Evolutionary conservation across 2,113 vertebrate species (phyloP).

Genomic region (Macquaria australasica): DNA sequence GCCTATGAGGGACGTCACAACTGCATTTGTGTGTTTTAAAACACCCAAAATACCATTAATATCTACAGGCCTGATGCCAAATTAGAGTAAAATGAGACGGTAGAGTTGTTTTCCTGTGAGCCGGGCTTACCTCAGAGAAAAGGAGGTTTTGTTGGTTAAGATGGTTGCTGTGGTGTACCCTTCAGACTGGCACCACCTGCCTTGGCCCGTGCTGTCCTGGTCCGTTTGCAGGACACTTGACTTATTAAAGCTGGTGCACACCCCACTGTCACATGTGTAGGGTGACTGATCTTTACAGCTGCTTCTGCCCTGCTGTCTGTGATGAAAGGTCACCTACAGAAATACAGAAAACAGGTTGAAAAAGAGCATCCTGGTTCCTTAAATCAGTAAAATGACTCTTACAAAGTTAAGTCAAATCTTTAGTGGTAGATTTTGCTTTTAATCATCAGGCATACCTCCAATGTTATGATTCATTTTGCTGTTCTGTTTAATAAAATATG

Average conservation of each 20-base stretch:
- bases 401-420: neutral
- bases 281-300: conserved; percentile 32
- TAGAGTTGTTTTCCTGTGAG: neutral
- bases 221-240: conserved; percentile 29
- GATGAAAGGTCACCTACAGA: conserved; percentile 69
- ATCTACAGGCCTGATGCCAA: neutral
- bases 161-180: conserved; percentile 18
- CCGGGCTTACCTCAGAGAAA: conserved; percentile 65
- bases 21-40: neutral
- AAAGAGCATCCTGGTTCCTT: neutral
- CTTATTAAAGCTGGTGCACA: conserved; percentile 17
- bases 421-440: neutral
- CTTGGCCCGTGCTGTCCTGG: neutral
- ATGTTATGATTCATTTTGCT: neutral
- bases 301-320: conserved; percentile 65
- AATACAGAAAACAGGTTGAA: neutral
- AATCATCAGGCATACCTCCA: neutral
- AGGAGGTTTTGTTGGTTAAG: neutral
- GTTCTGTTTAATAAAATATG: no score
- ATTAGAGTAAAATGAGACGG: neutral
- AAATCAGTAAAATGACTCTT: neutral
- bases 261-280: conserved; percentile 24
- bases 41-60: neutral
- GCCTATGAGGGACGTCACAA: neutral
- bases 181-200: conserved; percentile 78